Evolutionary conservation across 2,113 vertebrate species (phyloP), one percentile per base, ranked within the genome.

Genomic region (Scomber scombrus): DNA sequence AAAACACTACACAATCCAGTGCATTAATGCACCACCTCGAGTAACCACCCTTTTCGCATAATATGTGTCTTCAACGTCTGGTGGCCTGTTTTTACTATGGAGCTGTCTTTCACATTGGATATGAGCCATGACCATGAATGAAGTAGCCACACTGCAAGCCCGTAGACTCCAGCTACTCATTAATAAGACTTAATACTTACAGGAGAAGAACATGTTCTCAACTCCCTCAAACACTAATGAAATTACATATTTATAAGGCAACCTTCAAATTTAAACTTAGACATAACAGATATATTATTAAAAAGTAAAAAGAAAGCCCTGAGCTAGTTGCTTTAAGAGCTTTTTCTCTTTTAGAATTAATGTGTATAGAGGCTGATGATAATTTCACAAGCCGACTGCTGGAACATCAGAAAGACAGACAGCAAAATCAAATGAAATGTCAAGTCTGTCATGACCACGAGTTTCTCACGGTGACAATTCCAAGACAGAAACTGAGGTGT

Each of bases 401-500:
- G 52, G 34, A 58, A 61, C 10, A 52, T 70, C n/a, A 64, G 55
- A 78, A 31, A 75, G 62, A 47, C 31, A 51, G 21, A 65, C 57
- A 75, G 31, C 57, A 19, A 64, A 78, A 68, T 82, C 56, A 85
- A 75, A 87, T 43, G 26, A 71, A 85, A 64, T 58, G 65, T 85
- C 47, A 81, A 26, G 71, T 47, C 65, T 80, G 82, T 76, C 34
- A 55, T 57, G 46, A n/a, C 71, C 40, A 65, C 43, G 18, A 65
- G 46, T 31, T 34, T 13, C 62, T 15, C 45, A 15, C 23, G 8
- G 61, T 66, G 80, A 73, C 69, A 69, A 56, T 67, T 67, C 45
- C 21, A 56, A 71, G 54, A 78, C 61, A 72, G 47, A n/a, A 6
- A 61, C 81, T 12, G 34, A 45, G 71, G 73, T 76, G 19, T 9